Conservation (phyloP, 2,113 vertebrate species). For the Ciconia boyciana region DNA sequence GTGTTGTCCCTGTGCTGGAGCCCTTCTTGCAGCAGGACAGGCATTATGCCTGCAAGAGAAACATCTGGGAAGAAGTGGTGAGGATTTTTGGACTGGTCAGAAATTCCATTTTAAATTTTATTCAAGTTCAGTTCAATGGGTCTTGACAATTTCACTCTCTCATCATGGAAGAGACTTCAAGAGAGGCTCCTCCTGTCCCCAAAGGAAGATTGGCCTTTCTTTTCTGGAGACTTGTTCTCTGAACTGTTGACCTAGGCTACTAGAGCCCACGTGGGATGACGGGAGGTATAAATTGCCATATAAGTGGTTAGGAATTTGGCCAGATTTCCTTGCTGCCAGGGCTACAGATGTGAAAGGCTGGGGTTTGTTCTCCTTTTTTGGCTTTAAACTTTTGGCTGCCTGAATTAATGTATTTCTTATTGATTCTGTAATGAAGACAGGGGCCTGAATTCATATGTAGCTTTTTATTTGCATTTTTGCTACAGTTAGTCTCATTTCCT, state of each 20-base stretch:
- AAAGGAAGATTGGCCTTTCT: not conserved
- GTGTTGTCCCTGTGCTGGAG: not conserved
- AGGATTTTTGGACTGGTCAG: not conserved
- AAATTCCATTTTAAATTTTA: not conserved
- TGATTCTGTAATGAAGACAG: slow-evolving; percentile 24
- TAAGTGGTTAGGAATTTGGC: not conserved
- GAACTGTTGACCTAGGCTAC: not conserved
- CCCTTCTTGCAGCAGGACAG: not conserved
- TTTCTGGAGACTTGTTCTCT: not conserved
- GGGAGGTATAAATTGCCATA: not conserved
- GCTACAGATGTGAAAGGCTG: not conserved
- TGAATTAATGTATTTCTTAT: not conserved
- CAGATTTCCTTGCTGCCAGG: not conserved
- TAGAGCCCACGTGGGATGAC: fast-evolving
- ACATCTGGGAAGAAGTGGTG: fast-evolving
- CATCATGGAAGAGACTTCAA: not conserved
- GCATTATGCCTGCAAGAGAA: not conserved
- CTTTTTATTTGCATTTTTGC: slow-evolving; percentile 55
- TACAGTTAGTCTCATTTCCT: slow-evolving; percentile 9
- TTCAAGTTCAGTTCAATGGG: not conserved
- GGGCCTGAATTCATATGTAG: not conserved
- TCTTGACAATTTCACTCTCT: not conserved
- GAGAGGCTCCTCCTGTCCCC: not conserved
- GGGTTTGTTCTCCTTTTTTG: not conserved
- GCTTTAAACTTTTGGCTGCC: not conserved